Evolutionary conservation across 2,797 vertebrate species (phyloP).

Genomic region (Orestias chungarensis): DNA sequence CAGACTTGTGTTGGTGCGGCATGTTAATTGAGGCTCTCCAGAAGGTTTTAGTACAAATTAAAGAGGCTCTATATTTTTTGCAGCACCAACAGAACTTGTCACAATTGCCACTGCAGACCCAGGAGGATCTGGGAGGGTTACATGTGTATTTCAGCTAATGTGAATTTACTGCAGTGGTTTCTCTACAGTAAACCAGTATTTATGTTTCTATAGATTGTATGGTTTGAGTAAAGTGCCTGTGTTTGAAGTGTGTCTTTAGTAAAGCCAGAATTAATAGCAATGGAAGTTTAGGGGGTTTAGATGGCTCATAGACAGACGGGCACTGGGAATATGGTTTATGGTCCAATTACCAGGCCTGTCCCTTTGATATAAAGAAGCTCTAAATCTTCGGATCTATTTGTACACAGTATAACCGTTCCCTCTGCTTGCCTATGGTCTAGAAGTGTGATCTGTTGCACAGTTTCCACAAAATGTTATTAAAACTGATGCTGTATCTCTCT

Average conservation of each 20-base stretch:
- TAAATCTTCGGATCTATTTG: constrained; percentile 61
- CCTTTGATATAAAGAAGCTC: constrained; percentile 36
- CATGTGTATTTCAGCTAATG: constrained; percentile 1
- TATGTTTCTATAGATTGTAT: constrained; percentile 5
- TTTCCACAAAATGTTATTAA: constrained; percentile 6
- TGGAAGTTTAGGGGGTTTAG: constrained; percentile 34
- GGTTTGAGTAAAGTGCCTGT: constrained; percentile 31
- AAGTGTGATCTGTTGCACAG: constrained; percentile 4
- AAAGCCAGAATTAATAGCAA: constrained; percentile 38
- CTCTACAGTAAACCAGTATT: constrained; percentile 33
- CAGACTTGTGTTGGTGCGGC: constrained; percentile 35
- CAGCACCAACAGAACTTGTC: constrained; percentile 46
- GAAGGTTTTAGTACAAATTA: constrained; percentile 59
- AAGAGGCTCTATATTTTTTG: constrained; percentile 46
- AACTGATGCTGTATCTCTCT: constrained; percentile 10
- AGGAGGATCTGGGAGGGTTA: not conserved
- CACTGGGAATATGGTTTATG: constrained; percentile 55
- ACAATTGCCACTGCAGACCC: constrained; percentile 42
- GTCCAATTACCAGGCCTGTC: constrained; percentile 66
- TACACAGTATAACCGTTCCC: constrained; percentile 27
- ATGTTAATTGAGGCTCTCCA: constrained; percentile 59
- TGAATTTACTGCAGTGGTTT: not conserved
- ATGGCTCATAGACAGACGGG: constrained; percentile 16
- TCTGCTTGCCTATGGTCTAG: constrained; percentile 5
- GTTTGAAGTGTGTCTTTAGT: constrained; percentile 57